Conservation (phyloP, 2,797 vertebrate genomes). For the Xiphophorus birchmanni region DNA sequence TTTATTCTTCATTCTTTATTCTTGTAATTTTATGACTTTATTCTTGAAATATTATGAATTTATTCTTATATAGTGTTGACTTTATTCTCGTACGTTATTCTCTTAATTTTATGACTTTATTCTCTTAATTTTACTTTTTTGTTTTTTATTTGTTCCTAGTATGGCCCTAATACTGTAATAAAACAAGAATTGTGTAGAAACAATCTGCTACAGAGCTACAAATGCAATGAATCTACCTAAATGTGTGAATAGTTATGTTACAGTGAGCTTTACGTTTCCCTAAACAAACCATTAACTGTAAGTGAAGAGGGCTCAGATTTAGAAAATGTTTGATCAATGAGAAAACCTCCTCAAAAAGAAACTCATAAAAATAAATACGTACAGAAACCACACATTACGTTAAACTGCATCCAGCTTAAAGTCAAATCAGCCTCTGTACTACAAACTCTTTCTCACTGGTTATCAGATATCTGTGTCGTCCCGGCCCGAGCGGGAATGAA, state of each 20-base stretch:
- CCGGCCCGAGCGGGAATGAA: constrained; percentile 73
- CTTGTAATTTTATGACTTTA: too few relatives aligned
- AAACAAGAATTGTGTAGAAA: neutral
- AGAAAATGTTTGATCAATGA: neutral
- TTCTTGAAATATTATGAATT: too few relatives aligned
- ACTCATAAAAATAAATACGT: too few relatives aligned
- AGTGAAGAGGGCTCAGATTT: constrained; percentile 20
- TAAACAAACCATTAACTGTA: constrained; percentile 35
- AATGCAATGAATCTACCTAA: neutral
- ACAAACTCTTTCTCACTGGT: constrained; percentile 78
- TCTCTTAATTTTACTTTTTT: too few relatives aligned
- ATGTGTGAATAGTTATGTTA: constrained; percentile 1
- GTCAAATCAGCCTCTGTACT: constrained; percentile 76
- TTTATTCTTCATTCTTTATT: too few relatives aligned
- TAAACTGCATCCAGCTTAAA: constrained; percentile 43
- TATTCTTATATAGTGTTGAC: too few relatives aligned
- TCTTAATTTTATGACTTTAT: too few relatives aligned
- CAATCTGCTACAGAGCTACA: neutral
- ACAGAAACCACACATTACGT: neutral
- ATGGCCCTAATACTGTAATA: too few relatives aligned
- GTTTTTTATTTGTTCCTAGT: too few relatives aligned
- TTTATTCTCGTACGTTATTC: too few relatives aligned
- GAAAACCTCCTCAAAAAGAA: neutral
- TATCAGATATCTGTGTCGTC: constrained; percentile 78
- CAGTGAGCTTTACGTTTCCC: constrained; percentile 25